Percentiles rank a stretch among this genome's conserved stretches.
Conservation (phyloP, 64 coral and sea anemone genomes). For the Orbicella faveolata region DNA sequence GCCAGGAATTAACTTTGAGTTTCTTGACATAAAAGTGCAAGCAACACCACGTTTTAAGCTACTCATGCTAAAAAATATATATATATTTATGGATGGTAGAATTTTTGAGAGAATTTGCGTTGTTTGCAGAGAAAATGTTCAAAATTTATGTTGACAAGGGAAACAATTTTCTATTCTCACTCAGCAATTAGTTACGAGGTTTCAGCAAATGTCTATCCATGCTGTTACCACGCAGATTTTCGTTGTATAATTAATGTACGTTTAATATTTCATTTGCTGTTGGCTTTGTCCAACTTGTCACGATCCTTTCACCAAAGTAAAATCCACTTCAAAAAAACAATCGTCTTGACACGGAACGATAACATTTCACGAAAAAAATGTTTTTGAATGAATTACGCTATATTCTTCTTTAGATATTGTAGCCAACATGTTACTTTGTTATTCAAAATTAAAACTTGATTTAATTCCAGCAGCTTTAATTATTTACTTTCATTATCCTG, state of each 20-base stretch:
- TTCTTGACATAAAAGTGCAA: too few species aligned
- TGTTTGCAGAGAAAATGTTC: not conserved
- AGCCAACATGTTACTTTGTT: not conserved
- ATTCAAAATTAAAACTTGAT: not conserved
- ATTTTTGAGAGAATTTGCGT: too few species aligned
- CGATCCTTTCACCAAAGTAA: not conserved
- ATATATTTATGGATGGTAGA: too few species aligned
- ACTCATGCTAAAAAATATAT: too few species aligned
- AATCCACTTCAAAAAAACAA: not conserved
- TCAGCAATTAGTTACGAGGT: not conserved
- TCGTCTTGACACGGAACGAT: not conserved
- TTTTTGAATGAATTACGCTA: not conserved
- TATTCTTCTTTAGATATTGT: not conserved
- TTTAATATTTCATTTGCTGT: not conserved
- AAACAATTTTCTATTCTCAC: not conserved
- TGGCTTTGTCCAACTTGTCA: not conserved
- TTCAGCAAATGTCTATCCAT: not conserved
- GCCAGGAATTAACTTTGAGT: too few species aligned
- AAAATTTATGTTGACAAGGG: not conserved
- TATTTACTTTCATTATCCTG: not conserved
- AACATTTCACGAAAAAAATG: not conserved
- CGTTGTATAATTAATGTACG: conserved; percentile 2
- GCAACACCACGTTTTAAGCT: too few species aligned
- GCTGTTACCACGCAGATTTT: not conserved
- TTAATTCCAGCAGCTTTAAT: not conserved